These are phyloP conservation scores for Muschampia plurimacula DNA, from an alignment of 2,888 invertebrate species.

Conservation along the genomic window DNA sequence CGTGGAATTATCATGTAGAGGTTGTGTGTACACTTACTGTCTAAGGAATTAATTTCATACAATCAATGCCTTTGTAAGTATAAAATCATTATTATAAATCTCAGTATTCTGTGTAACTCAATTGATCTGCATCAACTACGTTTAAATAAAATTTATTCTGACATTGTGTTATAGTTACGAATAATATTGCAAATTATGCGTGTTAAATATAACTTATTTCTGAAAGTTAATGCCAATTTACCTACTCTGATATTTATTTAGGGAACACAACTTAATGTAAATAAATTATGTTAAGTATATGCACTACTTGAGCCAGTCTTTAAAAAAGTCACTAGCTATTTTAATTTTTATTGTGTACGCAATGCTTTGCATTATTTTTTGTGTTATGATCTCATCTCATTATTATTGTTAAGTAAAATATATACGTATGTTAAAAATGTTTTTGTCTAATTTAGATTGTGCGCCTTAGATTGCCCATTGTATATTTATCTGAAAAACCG, in stretches of 20 bases:
- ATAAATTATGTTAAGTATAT: neutral
- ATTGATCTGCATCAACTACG: neutral
- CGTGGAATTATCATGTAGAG: neutral
- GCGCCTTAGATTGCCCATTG: neutral
- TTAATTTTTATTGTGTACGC: neutral
- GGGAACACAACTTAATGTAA: neutral
- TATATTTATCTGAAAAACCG: neutral
- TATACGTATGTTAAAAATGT: neutral
- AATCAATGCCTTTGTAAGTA: neutral
- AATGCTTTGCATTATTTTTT: slow-evolving; percentile 20
- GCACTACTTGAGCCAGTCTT: neutral
- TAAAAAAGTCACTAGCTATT: slow-evolving; percentile 3
- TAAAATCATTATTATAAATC: neutral
- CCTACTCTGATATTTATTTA: neutral
- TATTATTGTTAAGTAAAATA: slow-evolving; percentile 8
- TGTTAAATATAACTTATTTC: neutral
- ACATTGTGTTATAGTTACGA: neutral
- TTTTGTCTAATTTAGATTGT: neutral
- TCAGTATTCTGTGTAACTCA: neutral
- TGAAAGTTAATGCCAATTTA: neutral
- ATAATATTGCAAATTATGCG: neutral
- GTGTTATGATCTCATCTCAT: slow-evolving; percentile 33
- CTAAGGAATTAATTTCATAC: slow-evolving; percentile 1
- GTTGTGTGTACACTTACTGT: slow-evolving; percentile 1
- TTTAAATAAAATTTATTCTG: neutral